These are phyloP conservation scores for Tyrophagus putrescentiae DNA, from an alignment of 1,140 invertebrate genomes.

Conservation along the genomic window DNA sequence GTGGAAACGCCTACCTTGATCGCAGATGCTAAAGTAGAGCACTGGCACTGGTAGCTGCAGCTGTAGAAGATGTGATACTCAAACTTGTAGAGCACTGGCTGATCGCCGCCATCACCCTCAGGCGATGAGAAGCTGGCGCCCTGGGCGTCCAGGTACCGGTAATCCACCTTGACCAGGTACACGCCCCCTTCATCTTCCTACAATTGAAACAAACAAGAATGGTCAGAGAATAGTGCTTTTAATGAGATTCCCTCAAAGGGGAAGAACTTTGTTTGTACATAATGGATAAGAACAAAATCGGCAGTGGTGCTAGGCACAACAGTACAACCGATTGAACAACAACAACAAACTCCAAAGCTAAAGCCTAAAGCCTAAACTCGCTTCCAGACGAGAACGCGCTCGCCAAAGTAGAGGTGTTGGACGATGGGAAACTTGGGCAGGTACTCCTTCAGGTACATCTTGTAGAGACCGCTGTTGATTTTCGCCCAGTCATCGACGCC, in stretches of 20 bases:
- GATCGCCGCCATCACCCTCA: background rate
- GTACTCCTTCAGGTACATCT: conserved; percentile 98
- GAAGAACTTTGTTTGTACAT: no score
- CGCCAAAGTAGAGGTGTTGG: conserved; percentile 90
- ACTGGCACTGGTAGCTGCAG: conserved; percentile 42
- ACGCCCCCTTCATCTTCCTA: background rate
- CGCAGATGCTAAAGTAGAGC: conserved; percentile 42
- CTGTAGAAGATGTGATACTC: conserved; percentile 43
- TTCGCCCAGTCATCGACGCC: conserved; percentile 81
- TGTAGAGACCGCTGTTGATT: conserved; percentile 86
- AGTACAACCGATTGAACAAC: no score
- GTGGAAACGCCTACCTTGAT: conserved; percentile 31
- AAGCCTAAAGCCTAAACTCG: no score
- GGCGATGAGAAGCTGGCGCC: background rate
- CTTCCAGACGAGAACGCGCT: conserved; percentile 17
- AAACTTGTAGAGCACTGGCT: conserved; percentile 14
- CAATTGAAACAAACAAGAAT: background rate
- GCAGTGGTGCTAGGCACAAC: no score
- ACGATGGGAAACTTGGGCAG: conserved; percentile 90
- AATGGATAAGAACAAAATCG: no score
- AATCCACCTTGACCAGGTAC: background rate
- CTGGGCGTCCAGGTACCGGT: background rate
- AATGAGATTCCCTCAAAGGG: background rate
- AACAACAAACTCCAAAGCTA: no score
- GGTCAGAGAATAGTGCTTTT: background rate